Evolutionary conservation across 2,888 invertebrate species (phyloP).

Genomic region (Asteroscopus sphinx): DNA sequence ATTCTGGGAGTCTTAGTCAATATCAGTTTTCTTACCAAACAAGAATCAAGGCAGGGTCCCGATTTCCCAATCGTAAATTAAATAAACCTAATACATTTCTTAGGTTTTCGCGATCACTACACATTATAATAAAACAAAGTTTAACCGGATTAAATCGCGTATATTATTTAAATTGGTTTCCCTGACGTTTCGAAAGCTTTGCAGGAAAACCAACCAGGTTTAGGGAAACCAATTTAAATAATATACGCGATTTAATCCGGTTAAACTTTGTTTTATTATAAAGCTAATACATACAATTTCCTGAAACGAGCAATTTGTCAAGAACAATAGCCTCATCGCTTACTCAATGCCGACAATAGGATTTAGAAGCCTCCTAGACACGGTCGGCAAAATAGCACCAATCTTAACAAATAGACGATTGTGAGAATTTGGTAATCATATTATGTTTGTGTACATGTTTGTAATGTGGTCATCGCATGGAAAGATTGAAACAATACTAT

Average conservation of each 20-base stretch:
- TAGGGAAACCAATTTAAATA: too few relatives aligned
- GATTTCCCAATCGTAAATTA: constrained; percentile 42
- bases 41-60: not conserved
- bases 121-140: too few relatives aligned
- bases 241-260: too few relatives aligned
- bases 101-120: too few relatives aligned
- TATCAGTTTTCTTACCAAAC: not conserved
- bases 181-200: too few relatives aligned
- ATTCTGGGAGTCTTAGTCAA: too few relatives aligned
- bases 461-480: too few relatives aligned
- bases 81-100: constrained; percentile 38
- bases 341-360: constrained; percentile 40
- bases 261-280: too few relatives aligned
- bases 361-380: constrained; percentile 7
- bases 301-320: constrained; percentile 53
- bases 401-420: constrained; percentile 38
- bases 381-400: constrained; percentile 27
- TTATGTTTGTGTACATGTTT: constrained; percentile 2
- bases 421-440: constrained; percentile 28
- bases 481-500: too few relatives aligned
- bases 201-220: too few relatives aligned
- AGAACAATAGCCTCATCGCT: constrained; percentile 53
- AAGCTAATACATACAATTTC: constrained; percentile 26
- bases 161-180: too few relatives aligned
- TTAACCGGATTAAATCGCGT: too few relatives aligned